Conservation (phyloP, 2,113 vertebrate species). For the Agelaius tricolor region DNA sequence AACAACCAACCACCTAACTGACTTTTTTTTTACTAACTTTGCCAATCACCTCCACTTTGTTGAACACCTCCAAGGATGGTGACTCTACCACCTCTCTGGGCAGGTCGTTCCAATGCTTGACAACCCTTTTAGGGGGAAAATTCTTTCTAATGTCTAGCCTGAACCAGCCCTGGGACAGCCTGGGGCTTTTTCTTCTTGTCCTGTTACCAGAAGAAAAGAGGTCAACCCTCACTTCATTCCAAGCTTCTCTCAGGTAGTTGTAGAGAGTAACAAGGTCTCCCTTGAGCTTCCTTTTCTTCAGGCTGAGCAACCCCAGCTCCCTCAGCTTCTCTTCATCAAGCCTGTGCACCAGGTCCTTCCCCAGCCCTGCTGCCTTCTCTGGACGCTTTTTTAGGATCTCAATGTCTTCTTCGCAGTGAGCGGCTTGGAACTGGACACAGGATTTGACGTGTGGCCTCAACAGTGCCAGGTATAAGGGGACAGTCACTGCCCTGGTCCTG, state of each 20-base stretch:
- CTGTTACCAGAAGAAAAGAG: neutral
- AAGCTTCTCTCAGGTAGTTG: neutral
- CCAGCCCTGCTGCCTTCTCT: neutral
- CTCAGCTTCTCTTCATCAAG: neutral
- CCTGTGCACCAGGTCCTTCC: neutral
- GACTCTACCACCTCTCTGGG: neutral
- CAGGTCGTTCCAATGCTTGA: neutral
- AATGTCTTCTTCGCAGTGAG: neutral
- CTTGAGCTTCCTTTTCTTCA: neutral
- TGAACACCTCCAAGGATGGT: too few relatives aligned
- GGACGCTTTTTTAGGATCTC: neutral
- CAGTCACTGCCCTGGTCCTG: neutral
- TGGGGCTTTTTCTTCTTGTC: neutral
- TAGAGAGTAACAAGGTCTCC: neutral
- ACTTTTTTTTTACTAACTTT: neutral
- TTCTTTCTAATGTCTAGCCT: neutral
- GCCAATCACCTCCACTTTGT: neutral
- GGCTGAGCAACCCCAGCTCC: neutral
- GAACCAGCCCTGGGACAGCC: neutral
- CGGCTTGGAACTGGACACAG: neutral
- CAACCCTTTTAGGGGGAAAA: neutral
- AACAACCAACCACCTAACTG: neutral
- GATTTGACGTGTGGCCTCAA: rapidly evolving
- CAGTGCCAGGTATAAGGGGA: rapidly evolving
- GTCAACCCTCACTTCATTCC: rapidly evolving